Conservation (phyloP, 53 echinoderm and acorn worm genomes). For the Actinopyga echinites region DNA sequence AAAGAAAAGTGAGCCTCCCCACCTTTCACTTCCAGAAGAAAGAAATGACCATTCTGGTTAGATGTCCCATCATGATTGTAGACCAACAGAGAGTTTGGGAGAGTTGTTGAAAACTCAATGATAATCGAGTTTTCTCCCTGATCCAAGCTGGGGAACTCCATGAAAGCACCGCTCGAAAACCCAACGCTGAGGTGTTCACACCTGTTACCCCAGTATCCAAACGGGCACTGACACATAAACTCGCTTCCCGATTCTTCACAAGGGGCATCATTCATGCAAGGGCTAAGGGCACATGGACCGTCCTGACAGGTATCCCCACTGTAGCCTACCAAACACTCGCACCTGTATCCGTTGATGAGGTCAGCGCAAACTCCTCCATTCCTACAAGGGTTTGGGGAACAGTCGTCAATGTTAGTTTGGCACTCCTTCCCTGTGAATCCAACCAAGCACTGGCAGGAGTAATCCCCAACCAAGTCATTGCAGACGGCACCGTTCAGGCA, state of each 20-base stretch:
- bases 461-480: slow-evolving; percentile 65
- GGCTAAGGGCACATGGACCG: slow-evolving; percentile 78
- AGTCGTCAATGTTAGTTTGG: slow-evolving; percentile 71
- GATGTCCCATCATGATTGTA: slow-evolving; percentile 94
- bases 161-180: slow-evolving; percentile 78
- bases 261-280: slow-evolving; percentile 77
- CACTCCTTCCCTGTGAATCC: slow-evolving; percentile 79
- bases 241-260: slow-evolving; percentile 72
- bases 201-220: slow-evolving; percentile 71
- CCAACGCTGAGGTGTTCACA: slow-evolving; percentile 82
- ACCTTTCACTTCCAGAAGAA: slow-evolving; percentile 76
- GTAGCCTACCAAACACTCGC: slow-evolving; percentile 76
- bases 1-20: slow-evolving; percentile 72
- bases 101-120: slow-evolving; percentile 79
- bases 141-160: slow-evolving; percentile 57
- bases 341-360: slow-evolving; percentile 66
- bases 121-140: slow-evolving; percentile 56
- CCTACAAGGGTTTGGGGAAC: slow-evolving; percentile 65
- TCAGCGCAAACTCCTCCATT: slow-evolving; percentile 74
- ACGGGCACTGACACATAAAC: slow-evolving; percentile 75
- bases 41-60: slow-evolving; percentile 60
- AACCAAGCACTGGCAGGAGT: slow-evolving; percentile 66
- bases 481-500: slow-evolving; percentile 83
- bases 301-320: slow-evolving; percentile 72
- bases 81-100: slow-evolving; percentile 70